A percentile compares a stretch with the other conserved stretches of the same genome.
Evolutionary conservation across 1,140 invertebrate species (phyloP).

Genomic region (Coenobita brevimanus): DNA sequence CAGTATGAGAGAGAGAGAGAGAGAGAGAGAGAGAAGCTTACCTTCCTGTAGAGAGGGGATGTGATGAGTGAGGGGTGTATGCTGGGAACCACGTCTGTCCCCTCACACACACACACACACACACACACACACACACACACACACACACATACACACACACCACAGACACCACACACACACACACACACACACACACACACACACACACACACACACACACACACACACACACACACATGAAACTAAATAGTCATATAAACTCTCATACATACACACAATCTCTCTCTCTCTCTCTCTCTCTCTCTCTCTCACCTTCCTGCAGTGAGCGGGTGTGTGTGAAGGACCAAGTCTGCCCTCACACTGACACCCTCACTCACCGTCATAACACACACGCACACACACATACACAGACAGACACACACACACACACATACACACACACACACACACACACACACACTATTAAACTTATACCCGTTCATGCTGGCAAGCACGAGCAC

Average conservation of each 20-base stretch:
- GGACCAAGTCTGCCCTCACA: no score
- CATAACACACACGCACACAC: conserved; percentile 9
- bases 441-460: conserved; percentile 27
- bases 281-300: no score
- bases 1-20: no score
- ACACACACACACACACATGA: conserved; percentile 5
- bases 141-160: conserved; percentile 14
- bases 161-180: neutral
- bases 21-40: no score
- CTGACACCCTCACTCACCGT: no score
- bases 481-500: neutral
- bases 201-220: conserved; percentile 15
- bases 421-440: conserved; percentile 10
- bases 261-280: conserved; percentile 11
- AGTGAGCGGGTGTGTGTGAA: no score
- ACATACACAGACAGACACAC: conserved; percentile 11
- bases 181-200: neutral
- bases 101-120: conserved; percentile 12
- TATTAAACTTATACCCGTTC: neutral
- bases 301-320: no score
- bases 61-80: no score
- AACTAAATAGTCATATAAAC: neutral
- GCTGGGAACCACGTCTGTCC: no score
- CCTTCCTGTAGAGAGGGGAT: no score
- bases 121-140: neutral